phyloP scores from a whole-genome alignment of 2,113 vertebrate genomes.

The Serilophus lunatus region DNA sequence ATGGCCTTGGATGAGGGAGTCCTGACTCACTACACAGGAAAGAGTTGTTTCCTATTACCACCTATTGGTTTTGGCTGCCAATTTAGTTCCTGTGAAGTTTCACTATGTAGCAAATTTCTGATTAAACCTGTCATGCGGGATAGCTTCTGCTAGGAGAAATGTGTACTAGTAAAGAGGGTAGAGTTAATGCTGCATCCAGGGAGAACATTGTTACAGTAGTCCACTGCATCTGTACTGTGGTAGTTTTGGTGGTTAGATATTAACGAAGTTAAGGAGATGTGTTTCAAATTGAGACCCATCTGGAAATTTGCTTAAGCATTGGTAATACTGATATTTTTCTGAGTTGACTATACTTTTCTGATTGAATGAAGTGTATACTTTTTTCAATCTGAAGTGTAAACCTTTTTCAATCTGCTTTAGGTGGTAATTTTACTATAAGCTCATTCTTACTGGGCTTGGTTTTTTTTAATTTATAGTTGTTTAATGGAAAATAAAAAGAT shows the following conservation, averaged over 20 bases:
- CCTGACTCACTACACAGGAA: neutral
- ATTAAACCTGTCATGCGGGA: neutral
- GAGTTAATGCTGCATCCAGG: neutral
- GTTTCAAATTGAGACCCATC: neutral
- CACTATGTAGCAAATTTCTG: neutral
- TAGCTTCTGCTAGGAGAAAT: neutral
- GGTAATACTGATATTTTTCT: neutral
- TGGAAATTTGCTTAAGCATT: neutral
- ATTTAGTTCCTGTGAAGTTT: neutral
- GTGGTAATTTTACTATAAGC: neutral
- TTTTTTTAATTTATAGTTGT: neutral
- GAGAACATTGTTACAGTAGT: neutral
- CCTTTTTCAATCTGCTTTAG: too few species aligned
- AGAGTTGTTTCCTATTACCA: neutral
- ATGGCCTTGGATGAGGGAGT: neutral
- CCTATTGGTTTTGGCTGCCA: neutral
- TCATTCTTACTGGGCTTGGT: neutral
- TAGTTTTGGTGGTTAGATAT: neutral
- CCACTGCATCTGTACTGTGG: neutral
- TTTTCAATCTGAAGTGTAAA: neutral
- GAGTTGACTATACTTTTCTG: too few species aligned
- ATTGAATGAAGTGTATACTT: neutral
- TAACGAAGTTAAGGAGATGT: neutral
- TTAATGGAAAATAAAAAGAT: neutral
- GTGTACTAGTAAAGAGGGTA: neutral